Percentiles rank a stretch among this genome's conserved stretches.
Conservation (phyloP, 2,888 invertebrate genomes). For the Petrolisthes cinctipes region DNA sequence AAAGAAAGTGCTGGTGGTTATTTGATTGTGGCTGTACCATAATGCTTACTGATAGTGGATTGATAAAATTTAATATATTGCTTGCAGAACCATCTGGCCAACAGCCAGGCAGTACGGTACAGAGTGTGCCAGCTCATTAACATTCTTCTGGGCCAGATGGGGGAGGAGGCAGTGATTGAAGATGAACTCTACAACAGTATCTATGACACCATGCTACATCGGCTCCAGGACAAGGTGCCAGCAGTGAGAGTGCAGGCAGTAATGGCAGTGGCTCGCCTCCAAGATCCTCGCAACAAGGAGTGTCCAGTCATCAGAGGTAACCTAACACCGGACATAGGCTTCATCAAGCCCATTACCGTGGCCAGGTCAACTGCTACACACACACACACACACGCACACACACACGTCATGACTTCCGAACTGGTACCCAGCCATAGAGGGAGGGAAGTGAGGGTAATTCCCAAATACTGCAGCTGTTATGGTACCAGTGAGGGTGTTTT, state of each 20-base stretch:
- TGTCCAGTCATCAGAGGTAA: conserved; percentile 79
- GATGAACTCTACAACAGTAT: conserved; percentile 82
- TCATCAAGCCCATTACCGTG: background rate
- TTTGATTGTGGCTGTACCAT: too few species aligned
- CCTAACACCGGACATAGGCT: background rate
- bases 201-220: conserved; percentile 77
- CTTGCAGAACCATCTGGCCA: conserved; percentile 71
- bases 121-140: conserved; percentile 84
- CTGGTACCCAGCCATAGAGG: too few species aligned
- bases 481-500: too few species aligned
- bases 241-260: conserved; percentile 85
- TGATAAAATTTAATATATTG: too few species aligned
- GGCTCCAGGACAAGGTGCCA: conserved; percentile 80
- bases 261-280: conserved; percentile 82
- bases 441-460: too few species aligned
- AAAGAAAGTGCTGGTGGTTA: too few species aligned
- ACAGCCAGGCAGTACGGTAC: conserved; percentile 76
- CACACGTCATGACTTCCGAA: too few species aligned
- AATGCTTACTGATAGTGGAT: too few species aligned
- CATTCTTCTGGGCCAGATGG: conserved; percentile 80
- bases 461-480: too few species aligned
- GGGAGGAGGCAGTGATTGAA: conserved; percentile 82
- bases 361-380: too few species aligned
- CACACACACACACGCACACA: too few species aligned
- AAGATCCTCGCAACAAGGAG: conserved; percentile 81